Evolutionary conservation across 2,797 vertebrate species (phyloP).

Genomic region (Phalanger gymnotis): DNA sequence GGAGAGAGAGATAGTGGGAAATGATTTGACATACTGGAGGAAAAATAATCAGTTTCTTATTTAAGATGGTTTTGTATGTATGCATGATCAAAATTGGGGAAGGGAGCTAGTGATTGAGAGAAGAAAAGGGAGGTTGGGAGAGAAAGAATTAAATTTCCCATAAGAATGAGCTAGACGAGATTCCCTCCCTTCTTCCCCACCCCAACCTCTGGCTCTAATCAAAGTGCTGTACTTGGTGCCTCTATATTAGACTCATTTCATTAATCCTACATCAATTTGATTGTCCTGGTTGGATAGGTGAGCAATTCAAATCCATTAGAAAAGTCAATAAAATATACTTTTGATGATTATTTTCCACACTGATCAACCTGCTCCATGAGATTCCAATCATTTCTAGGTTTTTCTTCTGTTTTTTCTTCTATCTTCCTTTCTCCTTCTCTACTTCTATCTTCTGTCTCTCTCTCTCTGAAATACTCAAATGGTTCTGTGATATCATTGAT

Average conservation of each 20-base stretch:
- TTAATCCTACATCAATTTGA: not conserved
- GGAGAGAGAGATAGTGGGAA: not conserved
- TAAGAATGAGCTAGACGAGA: not conserved
- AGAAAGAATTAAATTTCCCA: not conserved
- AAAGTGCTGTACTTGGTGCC: not conserved
- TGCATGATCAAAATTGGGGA: not conserved
- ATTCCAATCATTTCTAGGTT: not conserved
- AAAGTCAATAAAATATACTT: not conserved
- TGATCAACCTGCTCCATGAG: not conserved
- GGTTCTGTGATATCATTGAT: not conserved
- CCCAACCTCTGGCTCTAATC: not conserved
- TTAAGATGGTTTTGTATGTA: not conserved
- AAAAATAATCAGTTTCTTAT: not conserved
- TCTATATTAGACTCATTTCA: not conserved
- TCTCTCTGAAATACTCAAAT: not conserved
- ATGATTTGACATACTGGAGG: not conserved
- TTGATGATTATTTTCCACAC: not conserved
- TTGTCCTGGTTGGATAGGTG: not conserved
- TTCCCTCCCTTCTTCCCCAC: not conserved
- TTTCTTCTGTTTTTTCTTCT: not conserved
- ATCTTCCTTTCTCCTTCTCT: not conserved
- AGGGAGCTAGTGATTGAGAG: not conserved
- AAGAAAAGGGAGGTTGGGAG: not conserved
- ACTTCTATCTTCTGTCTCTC: not conserved
- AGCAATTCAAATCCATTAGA: not conserved